Conservation (phyloP, 2,888 invertebrate genomes). For the Cyclophora albipunctata region DNA sequence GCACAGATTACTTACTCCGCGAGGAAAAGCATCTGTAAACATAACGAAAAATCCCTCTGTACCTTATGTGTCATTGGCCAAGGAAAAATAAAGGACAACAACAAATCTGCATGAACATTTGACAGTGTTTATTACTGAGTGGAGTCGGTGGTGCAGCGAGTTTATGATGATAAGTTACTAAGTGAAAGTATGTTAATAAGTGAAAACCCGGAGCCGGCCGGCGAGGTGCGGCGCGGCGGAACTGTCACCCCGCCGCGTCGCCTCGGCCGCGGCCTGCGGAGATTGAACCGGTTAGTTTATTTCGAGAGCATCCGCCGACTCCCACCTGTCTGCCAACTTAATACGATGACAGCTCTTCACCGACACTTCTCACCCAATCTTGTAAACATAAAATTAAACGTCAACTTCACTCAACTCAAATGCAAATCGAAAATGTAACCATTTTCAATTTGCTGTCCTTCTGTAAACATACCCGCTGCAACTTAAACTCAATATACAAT, state of each 20-base stretch:
- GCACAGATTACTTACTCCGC: conserved; percentile 24
- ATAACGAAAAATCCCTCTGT: too few relatives aligned
- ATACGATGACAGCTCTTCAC: conserved; percentile 57
- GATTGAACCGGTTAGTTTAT: conserved; percentile 44
- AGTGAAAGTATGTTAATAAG: too few relatives aligned
- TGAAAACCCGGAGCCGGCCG: too few relatives aligned
- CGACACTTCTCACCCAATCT: conserved; percentile 51
- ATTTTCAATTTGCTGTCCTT: neutral
- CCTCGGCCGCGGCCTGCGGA: conserved; percentile 15
- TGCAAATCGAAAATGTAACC: conserved; percentile 3
- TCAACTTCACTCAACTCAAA: conserved; percentile 35
- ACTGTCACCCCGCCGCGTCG: neutral
- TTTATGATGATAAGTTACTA: too few relatives aligned
- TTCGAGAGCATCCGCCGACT: conserved; percentile 63
- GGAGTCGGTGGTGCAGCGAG: too few relatives aligned
- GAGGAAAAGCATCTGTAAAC: too few relatives aligned
- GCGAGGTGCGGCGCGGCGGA: conserved; percentile 26
- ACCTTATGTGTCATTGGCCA: too few relatives aligned
- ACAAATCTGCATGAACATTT: too few relatives aligned
- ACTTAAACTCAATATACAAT: neutral
- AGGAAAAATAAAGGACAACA: too few relatives aligned
- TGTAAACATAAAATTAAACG: conserved; percentile 54
- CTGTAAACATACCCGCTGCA: neutral
- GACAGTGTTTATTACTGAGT: too few relatives aligned
- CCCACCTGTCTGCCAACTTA: conserved; percentile 64